Base-by-base conservation (phyloP, 2,113 vertebrate species). In the Bolborhynchus lineola region DNA sequence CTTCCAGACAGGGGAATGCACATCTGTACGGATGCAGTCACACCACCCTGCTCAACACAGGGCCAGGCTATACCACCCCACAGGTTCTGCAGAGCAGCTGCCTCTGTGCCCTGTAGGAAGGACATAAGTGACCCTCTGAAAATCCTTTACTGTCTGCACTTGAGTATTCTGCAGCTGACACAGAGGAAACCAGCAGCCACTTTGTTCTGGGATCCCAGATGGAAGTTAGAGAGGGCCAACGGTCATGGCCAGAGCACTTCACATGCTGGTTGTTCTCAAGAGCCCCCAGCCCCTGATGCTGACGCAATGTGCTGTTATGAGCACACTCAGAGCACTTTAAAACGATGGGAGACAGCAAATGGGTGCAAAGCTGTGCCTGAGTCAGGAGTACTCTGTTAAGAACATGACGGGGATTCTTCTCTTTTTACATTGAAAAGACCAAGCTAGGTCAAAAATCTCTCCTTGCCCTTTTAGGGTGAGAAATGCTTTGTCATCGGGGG, bases 1-100 rank as follows among this genome's bases (percentile, higher is more conserved):
- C 75, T 71, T 60, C 33, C 80, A 12, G 44, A n/a, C 24, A 46
- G 16, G 35, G 41, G 35, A 57, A 33, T 6, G 11, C 50, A 9
- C 20, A 9, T 19, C 46, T 5, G 0, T 3, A 9, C 0, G 2
- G 60, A 13, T 1, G 26, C 37, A 5, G 37, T 9, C 67, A 9
- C 41, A 9, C 4, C 12, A 4, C 57, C 28, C 50, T 24, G 72
- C 60, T 42, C 49, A 20, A 13, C 17, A 4, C 13, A 1, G 31
- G 46, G 63, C 26, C 44, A 11, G 21, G 57, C 57, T 59, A 16
- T 3, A 16, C 33, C 6, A 12, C 47, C 35, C 63, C 35, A 2
- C 16, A 1, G 23, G 3, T 12, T 17, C 78, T 26, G 71, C n/a
- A 29, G 70, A 41, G 59, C 64, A 25, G 25, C n/a, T 39, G 5